Evolutionary conservation across 2,797 vertebrate species (phyloP).

Genomic region (Mus caroli): DNA sequence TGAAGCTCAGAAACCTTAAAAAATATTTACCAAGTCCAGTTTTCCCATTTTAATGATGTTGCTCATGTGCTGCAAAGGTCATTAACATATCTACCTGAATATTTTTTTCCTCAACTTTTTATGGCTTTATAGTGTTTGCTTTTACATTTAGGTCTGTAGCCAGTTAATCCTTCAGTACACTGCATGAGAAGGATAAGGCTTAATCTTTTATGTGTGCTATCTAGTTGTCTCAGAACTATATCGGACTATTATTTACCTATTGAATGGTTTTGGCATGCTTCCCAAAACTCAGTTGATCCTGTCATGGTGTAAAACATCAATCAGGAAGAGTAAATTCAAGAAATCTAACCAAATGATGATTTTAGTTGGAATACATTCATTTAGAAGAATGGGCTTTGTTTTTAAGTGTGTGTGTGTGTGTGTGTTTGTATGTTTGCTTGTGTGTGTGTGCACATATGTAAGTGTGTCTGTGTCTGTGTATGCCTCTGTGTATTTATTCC

Average conservation of each 20-base stretch:
- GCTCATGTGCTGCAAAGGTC: not conserved
- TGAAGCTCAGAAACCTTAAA: not conserved
- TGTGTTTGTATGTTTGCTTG: not conserved
- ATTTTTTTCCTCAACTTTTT: not conserved
- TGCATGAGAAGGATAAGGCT: not conserved
- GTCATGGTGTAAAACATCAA: not conserved
- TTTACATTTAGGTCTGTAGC: not conserved
- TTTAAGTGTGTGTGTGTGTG: not conserved
- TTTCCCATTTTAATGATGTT: not conserved
- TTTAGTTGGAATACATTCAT: not conserved
- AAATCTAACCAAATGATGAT: not conserved
- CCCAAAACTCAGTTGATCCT: not conserved
- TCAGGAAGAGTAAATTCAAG: not conserved
- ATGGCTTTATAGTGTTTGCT: not conserved
- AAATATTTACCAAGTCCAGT: not conserved
- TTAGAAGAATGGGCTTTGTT: not conserved
- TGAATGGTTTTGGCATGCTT: not conserved
- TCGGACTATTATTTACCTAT: conserved; percentile 4
- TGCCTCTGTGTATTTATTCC: not conserved
- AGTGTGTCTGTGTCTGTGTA: not conserved
- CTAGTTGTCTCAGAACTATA: not conserved
- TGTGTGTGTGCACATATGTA: not conserved
- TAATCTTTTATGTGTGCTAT: not conserved
- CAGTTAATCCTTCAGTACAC: not conserved
- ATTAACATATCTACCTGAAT: not conserved